Conservation (phyloP, 2,888 invertebrate genomes). For the Syrphus vitripennis region DNA sequence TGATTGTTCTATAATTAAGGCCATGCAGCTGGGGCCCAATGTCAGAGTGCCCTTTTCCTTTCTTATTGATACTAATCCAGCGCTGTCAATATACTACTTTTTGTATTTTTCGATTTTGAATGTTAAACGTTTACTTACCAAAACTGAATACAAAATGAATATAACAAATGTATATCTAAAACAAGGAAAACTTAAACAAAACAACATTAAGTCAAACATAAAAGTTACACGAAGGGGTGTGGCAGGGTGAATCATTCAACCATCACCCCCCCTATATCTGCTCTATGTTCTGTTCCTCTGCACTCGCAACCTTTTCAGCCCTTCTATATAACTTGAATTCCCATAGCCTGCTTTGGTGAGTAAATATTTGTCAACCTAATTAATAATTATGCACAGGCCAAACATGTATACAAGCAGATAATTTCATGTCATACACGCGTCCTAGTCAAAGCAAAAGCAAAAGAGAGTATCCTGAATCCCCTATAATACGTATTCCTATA, state of each 20-base stretch:
- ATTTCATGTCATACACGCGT: slow-evolving; percentile 69
- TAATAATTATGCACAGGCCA: slow-evolving; percentile 77
- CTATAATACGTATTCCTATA: background rate
- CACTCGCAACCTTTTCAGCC: slow-evolving; percentile 26
- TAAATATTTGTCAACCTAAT: slow-evolving; percentile 78
- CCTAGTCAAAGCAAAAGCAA: slow-evolving; percentile 55
- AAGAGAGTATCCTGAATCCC: background rate
- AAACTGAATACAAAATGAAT: background rate
- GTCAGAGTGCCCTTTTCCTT: too few relatives aligned
- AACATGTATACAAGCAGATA: slow-evolving; percentile 73
- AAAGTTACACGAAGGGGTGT: slow-evolving; percentile 50
- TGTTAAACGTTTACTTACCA: too few relatives aligned
- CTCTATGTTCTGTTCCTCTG: background rate
- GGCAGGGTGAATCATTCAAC: slow-evolving; percentile 14
- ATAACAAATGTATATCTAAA: background rate
- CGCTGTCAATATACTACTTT: too few relatives aligned
- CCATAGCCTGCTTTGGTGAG: slow-evolving; percentile 72
- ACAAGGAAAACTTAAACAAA: slow-evolving; percentile 28
- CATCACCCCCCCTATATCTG: background rate
- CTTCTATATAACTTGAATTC: slow-evolving; percentile 24
- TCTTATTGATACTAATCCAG: too few relatives aligned
- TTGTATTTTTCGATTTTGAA: too few relatives aligned
- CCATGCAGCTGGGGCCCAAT: too few relatives aligned
- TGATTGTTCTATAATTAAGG: too few relatives aligned
- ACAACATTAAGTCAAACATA: slow-evolving; percentile 56